Evolutionary conservation across 2,888 invertebrate species (phyloP), one percentile per base, ranked within the genome.

Genomic region (Crocallis elinguaria): DNA sequence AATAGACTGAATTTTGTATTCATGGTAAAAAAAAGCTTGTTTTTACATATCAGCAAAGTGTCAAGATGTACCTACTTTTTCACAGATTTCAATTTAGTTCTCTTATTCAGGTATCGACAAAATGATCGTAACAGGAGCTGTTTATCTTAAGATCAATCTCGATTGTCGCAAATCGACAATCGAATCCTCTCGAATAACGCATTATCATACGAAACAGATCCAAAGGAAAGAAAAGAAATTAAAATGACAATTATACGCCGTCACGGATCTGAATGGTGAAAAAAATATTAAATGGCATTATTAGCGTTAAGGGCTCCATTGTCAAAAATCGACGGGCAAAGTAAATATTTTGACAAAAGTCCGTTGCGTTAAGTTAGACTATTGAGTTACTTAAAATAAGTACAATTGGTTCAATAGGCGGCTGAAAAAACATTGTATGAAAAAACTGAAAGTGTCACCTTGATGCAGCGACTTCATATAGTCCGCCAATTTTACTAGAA

Each of bases 291-390:
- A 82, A 85, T 78, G 67, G 84, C 82, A 84, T 87, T 88, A 88
- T 87, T 85, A 84, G 85, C 81, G 75, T 79, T 80, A 79, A 86
- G 78, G 79, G 77, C 62, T 51, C 79, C 55, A 77, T 89, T 90
- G 88, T 88, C 67, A 49, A 62, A 73, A 69, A 67, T 66, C 61
- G 75, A 68, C 62, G 77, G 70, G 73, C 68, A 81, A 82, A 86
- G 88, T 88, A 91, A 91, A 91, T 91, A 89, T 91, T 91, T 75
- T 90, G 90, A 90, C 89, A 88, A 88, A 82, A 84, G 79, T 82
- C 78, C 81, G 78, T 87, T 83, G 84, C 82, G 81, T 77, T 77
- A 80, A 41, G 29, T 41, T 39, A 49, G 32, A 45, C 51, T 86
- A 86, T 88, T 86, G 79, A 86, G 84, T 86, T 85, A 84, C 86